Evolutionary conservation across 1,140 invertebrate genomes (phyloP), one percentile per base, ranked within the genome.

Genomic region (Cotesia vestalis): DNA sequence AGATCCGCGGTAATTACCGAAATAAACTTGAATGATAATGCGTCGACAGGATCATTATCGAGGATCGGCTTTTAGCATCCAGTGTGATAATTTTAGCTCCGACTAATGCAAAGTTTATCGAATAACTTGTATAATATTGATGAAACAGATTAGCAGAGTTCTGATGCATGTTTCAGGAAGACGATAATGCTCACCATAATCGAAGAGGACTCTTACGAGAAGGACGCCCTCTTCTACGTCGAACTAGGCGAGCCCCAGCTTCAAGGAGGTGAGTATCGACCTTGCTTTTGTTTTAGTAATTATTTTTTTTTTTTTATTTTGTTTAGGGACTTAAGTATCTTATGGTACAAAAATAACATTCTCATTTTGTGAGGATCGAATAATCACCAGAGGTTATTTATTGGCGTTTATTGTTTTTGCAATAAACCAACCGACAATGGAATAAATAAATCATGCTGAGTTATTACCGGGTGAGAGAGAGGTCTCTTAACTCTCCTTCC

Each of bases 161-260:
- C 4, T 60, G 20, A 27, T 34, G 20, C 83, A 86, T 88, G 80
- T 94, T 94, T 12, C 91, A 98, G 97, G 83, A 94, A 97, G 89
- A 87, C 87, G 70, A 95, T 99, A 79, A 88, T 90, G 36, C 88
- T 99, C 67, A 91, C 91, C 69, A 97, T 99, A 74, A 91, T 96
- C 70, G 97, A 99, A 87, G 96, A 98, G 83, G 97, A 99, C 85
- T 97, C 96, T 81, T 99, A 99, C 82, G 97, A 99, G 84, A 99
- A 99, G 85, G 95, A 97, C 81, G 95, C 97, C 6, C 89, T 94
- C 9, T 98, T 99, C 84, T 97, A 94, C 83, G 91, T 99, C 0
- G 93, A 97, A 84, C 87, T 99, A 3, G 95, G 93, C 12, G 92
- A 96, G 76, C 97, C 98, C 5, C 90, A 91, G 80, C 89, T 94